phyloP scores from a whole-genome alignment of 2,797 vertebrate species.

The Leptodactylus fallax region DNA sequence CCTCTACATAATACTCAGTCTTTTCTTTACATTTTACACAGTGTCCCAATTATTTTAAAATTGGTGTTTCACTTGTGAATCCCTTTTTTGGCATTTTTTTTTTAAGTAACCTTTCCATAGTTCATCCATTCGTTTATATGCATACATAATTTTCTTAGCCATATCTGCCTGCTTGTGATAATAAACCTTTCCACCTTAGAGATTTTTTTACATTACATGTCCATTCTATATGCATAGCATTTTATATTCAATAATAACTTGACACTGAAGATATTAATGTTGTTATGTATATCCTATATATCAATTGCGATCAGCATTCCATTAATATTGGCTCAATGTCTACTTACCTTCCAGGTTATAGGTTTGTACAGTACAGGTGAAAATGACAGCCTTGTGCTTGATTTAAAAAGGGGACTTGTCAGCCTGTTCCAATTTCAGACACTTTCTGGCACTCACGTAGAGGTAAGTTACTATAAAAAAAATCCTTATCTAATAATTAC shows the following conservation, averaged over 20 bases:
- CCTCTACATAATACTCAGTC: no score
- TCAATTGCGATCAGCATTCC: no score
- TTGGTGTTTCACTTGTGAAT: background rate
- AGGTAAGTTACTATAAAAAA: constrained; percentile 66
- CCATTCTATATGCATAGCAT: no score
- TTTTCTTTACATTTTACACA: no score
- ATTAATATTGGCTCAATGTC: background rate
- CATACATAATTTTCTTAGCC: background rate
- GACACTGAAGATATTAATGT: no score
- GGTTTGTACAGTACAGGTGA: constrained; percentile 51
- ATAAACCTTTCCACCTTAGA: no score
- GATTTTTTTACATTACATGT: no score
- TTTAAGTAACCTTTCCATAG: no score
- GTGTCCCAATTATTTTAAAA: no score
- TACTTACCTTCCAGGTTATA: constrained; percentile 64
- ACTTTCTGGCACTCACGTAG: background rate
- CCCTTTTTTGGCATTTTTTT: background rate
- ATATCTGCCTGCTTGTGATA: background rate
- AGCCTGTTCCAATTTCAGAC: constrained; percentile 72
- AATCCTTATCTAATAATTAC: background rate
- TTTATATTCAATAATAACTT: no score
- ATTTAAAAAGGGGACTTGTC: constrained; percentile 70
- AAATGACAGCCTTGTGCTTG: constrained; percentile 59
- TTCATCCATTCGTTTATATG: background rate
- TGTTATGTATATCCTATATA: no score